phyloP scores from a whole-genome alignment of 2,888 invertebrate genomes.

The Mechanitis messenoides region DNA sequence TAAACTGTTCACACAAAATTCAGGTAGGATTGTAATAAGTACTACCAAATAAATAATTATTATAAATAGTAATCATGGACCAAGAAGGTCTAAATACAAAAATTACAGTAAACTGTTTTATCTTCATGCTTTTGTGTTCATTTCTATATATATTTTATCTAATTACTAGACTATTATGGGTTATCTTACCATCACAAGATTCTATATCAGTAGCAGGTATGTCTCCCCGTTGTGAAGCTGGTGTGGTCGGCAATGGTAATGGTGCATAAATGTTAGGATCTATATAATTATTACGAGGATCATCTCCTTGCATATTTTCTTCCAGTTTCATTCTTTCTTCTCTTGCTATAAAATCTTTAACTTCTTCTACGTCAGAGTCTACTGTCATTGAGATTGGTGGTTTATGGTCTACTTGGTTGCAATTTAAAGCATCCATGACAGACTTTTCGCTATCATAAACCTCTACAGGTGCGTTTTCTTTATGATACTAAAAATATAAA shows the following conservation, averaged over 20 bases:
- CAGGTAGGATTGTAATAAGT: too few species aligned
- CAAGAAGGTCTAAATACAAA: too few species aligned
- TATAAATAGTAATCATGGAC: too few species aligned
- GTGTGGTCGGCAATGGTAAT: slow-evolving; percentile 41
- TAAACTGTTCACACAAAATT: too few species aligned
- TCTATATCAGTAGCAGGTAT: slow-evolving; percentile 65
- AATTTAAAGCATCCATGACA: slow-evolving; percentile 70
- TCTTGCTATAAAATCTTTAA: slow-evolving; percentile 55
- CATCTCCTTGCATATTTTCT: slow-evolving; percentile 65
- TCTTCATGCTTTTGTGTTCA: background rate
- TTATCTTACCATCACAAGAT: slow-evolving; percentile 62
- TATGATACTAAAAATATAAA: slow-evolving; percentile 70
- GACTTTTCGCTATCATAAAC: slow-evolving; percentile 68
- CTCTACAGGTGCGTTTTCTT: slow-evolving; percentile 76
- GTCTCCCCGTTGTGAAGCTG: slow-evolving; percentile 53
- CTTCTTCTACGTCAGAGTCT: slow-evolving; percentile 59
- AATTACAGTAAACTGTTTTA: too few species aligned
- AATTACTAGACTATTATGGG: background rate
- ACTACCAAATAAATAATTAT: too few species aligned
- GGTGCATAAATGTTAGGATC: slow-evolving; percentile 43
- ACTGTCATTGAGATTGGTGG: slow-evolving; percentile 50
- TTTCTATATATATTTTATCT: too few species aligned
- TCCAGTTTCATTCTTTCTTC: slow-evolving; percentile 56
- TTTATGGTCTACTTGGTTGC: slow-evolving; percentile 49
- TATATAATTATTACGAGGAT: slow-evolving; percentile 56